Base-by-base conservation (phyloP, 2,113 vertebrate genomes). In the Otocyon megalotis region DNA sequence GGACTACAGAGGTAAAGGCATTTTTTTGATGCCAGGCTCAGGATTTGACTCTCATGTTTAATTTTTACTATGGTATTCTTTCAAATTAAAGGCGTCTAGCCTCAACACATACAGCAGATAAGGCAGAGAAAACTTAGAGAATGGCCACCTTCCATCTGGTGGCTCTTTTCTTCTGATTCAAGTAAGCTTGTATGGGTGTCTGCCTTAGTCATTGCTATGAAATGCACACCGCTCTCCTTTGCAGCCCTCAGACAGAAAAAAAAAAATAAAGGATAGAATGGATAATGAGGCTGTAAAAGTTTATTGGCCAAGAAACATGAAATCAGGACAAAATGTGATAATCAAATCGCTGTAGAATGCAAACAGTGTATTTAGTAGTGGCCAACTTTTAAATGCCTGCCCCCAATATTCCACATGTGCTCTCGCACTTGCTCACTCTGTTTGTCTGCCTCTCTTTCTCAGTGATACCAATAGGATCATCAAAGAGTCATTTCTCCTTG, bases 31-130 rank as follows among this genome's bases (percentile, higher is more conserved):
- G 35, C 13, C 74, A 14, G 72, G 48, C n/a, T 86, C 89, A 84
- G 67, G n/a, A 91, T 97, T 26, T 86, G 93, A 53, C 22, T 67
- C 16, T 77, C 96, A 37, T 10, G 7, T 63, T 97, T 90, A 79
- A 96, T 97, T 97, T 98, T 82, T 97, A 95, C 17, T 62, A n/a
- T 26, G 17, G 0, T 0, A 22, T 63, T 97, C 98, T 96, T 63
- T 54, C 91, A 22, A 96, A 95, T 95, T 94, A 95, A 97, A 96
- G 88, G 93, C 24, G 77, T 97, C 71, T 3, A 96, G 19, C 48
- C 92, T 79, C 48, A 91, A 10, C 8, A 28, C 74, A 53, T 94
- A 12, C 5, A 48, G 19, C 88, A 14, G 96, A 1, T 5, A 96
- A 43, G 69, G 0, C n/a, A 6, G 11, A 11, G 14, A 63, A 48